These are phyloP conservation scores for Chlamydotis undulata DNA, from an alignment of 2,113 vertebrate genomes.

Conservation along the genomic window DNA sequence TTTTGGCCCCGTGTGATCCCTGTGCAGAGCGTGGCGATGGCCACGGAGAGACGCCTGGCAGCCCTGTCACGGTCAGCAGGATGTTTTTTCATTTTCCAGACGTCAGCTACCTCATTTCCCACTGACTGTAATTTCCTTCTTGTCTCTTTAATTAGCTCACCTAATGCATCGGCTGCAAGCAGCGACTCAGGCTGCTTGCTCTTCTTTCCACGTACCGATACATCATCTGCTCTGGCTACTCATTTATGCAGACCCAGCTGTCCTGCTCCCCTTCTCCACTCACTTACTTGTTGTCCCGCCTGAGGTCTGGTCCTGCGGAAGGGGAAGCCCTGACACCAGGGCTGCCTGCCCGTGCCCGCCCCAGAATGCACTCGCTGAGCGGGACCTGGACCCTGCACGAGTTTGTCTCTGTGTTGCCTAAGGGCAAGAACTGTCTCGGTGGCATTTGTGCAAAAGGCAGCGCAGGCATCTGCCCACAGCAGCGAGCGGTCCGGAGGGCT, in stretches of 20 bases:
- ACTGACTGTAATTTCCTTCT: neutral
- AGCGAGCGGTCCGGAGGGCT: neutral
- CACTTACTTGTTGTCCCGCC: neutral
- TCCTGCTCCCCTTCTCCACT: neutral
- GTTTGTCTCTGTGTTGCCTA: neutral
- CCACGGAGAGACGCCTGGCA: neutral
- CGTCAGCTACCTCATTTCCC: neutral
- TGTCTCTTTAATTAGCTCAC: constrained; percentile 14
- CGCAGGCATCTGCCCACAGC: neutral
- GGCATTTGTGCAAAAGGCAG: neutral
- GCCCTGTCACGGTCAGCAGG: neutral
- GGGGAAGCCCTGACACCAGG: neutral
- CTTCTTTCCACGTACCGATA: neutral
- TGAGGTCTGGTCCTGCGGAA: neutral
- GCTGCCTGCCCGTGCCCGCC: rapidly evolving
- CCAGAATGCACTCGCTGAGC: rapidly evolving
- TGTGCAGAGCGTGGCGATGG: neutral
- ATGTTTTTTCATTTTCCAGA: neutral
- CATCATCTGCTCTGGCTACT: neutral
- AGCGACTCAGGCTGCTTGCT: neutral
- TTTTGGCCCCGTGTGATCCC: neutral
- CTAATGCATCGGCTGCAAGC: neutral
- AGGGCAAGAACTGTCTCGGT: neutral
- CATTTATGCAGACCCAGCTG: neutral
- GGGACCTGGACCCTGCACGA: neutral